These are phyloP conservation scores for Oxygymnocypris stewartii DNA, from an alignment of 2,113 vertebrate genomes.

Conservation along the genomic window DNA sequence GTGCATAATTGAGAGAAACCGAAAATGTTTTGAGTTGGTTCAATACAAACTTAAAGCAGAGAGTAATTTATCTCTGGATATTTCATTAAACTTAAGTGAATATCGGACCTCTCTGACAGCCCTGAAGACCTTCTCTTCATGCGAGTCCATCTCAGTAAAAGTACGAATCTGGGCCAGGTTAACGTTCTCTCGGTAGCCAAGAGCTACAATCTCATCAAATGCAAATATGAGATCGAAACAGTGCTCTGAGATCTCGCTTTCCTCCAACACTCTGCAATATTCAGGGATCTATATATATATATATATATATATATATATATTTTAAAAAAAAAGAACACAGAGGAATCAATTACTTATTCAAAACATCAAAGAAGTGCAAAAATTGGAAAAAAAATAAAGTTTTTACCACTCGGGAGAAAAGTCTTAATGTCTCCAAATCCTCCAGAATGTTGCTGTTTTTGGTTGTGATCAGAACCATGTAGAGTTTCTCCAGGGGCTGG, in stretches of 20 bases:
- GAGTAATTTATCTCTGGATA: not conserved
- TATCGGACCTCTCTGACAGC: constrained; percentile 95
- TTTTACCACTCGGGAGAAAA: constrained; percentile 96
- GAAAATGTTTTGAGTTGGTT: not conserved
- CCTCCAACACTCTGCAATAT: constrained; percentile 94
- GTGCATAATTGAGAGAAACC: not conserved
- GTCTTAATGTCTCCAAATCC: constrained; percentile 93
- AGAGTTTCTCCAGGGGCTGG: constrained; percentile 96
- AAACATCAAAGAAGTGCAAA: not conserved
- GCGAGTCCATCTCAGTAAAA: constrained; percentile 99
- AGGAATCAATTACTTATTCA: not conserved
- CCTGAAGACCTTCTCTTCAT: constrained; percentile 97
- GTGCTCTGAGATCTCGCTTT: constrained; percentile 95
- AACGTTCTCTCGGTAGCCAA: constrained; percentile 97
- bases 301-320: no score
- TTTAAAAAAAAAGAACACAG: not conserved
- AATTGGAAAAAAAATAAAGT: not conserved
- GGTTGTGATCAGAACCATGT: constrained; percentile 98
- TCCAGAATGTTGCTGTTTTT: constrained; percentile 99
- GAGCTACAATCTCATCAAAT: constrained; percentile 97
- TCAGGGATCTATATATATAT: constrained; percentile 85
- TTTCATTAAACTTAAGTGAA: no score
- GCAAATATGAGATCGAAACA: constrained; percentile 98
- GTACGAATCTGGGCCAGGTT: constrained; percentile 97
- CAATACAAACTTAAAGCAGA: not conserved